These are phyloP conservation scores for Strigops habroptila DNA, from an alignment of 2,113 vertebrate genomes.

Conservation along the genomic window DNA sequence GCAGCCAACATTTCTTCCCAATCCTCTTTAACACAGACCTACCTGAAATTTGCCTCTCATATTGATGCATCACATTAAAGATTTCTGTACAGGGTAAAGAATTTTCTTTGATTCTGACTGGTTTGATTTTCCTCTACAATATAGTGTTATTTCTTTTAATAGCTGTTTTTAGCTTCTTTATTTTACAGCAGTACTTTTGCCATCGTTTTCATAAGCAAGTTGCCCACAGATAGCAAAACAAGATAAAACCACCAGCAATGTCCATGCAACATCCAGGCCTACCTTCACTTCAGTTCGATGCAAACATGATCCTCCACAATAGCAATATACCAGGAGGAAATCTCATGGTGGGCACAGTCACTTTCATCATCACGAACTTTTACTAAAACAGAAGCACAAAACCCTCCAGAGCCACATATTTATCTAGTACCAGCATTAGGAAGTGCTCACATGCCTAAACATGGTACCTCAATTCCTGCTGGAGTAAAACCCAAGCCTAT, in stretches of 20 bases:
- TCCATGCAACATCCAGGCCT: neutral
- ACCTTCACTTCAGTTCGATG: neutral
- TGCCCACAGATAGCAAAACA: neutral
- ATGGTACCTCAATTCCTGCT: neutral
- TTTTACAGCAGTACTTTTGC: neutral
- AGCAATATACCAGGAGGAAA: accelerated
- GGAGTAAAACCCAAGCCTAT: neutral
- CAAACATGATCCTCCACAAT: neutral
- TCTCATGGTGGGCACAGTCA: neutral
- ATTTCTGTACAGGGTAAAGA: neutral
- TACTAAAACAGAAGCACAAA: neutral
- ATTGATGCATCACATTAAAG: neutral
- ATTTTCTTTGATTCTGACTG: neutral
- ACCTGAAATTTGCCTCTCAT: neutral
- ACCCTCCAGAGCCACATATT: neutral
- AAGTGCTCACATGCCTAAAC: neutral
- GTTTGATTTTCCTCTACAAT: neutral
- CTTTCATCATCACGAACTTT: neutral
- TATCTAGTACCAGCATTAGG: neutral
- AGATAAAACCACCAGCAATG: neutral
- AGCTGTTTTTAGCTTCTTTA: neutral
- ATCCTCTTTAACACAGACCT: neutral
- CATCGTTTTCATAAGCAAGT: neutral
- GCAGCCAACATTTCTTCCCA: neutral
- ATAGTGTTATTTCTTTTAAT: neutral